These are phyloP conservation scores for Oreonectes daqikongensis DNA, from an alignment of 2,797 vertebrate species.

Conservation along the genomic window DNA sequence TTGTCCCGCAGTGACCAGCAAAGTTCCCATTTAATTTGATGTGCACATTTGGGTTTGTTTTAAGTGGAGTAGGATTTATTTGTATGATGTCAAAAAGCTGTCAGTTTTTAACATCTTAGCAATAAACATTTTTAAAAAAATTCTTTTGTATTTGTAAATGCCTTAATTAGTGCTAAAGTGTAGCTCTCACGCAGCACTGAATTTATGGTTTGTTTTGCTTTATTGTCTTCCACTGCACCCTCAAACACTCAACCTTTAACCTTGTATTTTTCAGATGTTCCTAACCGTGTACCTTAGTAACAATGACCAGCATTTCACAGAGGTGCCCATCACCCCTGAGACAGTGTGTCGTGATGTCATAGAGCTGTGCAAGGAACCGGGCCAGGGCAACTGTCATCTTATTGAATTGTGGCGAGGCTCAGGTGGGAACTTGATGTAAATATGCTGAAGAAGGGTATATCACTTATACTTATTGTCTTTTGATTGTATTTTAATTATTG, in stretches of 20 bases:
- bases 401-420: constrained; percentile 94
- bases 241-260: neutral
- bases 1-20: no score
- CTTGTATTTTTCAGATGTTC: constrained; percentile 54
- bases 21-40: no score
- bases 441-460: neutral
- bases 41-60: no score
- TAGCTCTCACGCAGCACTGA: no score
- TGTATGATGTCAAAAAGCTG: no score
- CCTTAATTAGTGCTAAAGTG: neutral
- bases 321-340: constrained; percentile 95
- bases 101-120: no score
- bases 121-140: no score
- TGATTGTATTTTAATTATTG: neutral
- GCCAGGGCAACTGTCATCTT: constrained; percentile 90
- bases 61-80: no score
- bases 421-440: constrained; percentile 71
- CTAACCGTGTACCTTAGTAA: constrained; percentile 98
- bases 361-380: constrained; percentile 94
- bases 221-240: neutral
- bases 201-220: neutral
- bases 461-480: neutral
- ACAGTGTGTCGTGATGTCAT: constrained; percentile 92
- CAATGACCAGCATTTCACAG: constrained; percentile 97
- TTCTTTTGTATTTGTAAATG: neutral